phyloP scores from a whole-genome alignment of 1,140 invertebrate species.

The Pinna nobilis region DNA sequence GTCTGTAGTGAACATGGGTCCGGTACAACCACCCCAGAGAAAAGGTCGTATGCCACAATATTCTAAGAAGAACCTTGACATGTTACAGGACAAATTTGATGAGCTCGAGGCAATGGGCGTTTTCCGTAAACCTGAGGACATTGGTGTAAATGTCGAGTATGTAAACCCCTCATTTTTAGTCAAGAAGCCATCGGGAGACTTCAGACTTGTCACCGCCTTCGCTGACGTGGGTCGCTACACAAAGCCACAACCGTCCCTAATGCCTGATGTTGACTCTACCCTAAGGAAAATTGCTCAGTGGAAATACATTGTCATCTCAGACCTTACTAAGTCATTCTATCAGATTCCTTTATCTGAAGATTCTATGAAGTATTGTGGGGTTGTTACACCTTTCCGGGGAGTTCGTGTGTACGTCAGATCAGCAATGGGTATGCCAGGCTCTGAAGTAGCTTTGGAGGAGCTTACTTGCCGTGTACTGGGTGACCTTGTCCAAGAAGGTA shows the following conservation, averaged over 20 bases:
- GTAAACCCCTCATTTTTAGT: slow-evolving; percentile 36
- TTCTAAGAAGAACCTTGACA: slow-evolving; percentile 28
- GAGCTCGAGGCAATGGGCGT: slow-evolving; percentile 35
- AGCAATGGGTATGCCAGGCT: slow-evolving; percentile 53
- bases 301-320: slow-evolving; percentile 36
- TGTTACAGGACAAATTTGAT: slow-evolving; percentile 48
- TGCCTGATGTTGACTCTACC: slow-evolving; percentile 45
- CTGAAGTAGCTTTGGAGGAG: too few relatives aligned
- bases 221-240: slow-evolving; percentile 34
- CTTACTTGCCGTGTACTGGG: slow-evolving; percentile 46
- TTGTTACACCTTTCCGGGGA: slow-evolving; percentile 37
- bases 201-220: too few relatives aligned
- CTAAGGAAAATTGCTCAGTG: slow-evolving; percentile 40
- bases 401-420: slow-evolving; percentile 38
- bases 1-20: slow-evolving; percentile 51
- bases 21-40: slow-evolving; percentile 44
- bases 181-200: slow-evolving; percentile 24
- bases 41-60: slow-evolving; percentile 51
- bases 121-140: slow-evolving; percentile 13
- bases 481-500: slow-evolving; percentile 38
- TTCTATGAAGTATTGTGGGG: slow-evolving; percentile 48
- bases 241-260: slow-evolving; percentile 36
- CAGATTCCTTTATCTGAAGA: slow-evolving; percentile 41
- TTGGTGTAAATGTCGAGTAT: slow-evolving; percentile 26
- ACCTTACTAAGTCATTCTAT: slow-evolving; percentile 44